These are phyloP conservation scores for Lasioglossum oenotherae DNA, from an alignment of 2,888 invertebrate genomes.

Conservation along the genomic window DNA sequence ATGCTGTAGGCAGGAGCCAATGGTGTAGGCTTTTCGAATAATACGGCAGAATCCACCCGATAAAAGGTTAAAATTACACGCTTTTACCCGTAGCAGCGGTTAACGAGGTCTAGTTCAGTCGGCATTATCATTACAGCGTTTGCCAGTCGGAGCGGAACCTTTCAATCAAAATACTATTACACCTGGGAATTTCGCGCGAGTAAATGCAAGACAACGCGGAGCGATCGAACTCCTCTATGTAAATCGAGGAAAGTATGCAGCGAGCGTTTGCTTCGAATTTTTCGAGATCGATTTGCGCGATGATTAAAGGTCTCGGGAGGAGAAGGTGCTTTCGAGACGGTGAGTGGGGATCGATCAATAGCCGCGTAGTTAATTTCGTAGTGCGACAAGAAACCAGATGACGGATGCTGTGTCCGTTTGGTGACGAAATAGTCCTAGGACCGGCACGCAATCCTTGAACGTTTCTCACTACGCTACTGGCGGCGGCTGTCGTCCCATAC, in stretches of 20 bases:
- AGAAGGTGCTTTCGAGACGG: not conserved
- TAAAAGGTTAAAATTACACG: not conserved
- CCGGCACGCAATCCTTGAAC: constrained; percentile 6
- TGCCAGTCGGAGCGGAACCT: not conserved
- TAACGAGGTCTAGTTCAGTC: constrained; percentile 2
- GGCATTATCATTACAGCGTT: not conserved
- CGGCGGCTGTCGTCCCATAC: constrained; percentile 74
- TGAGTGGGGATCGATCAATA: not conserved
- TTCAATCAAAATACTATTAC: not conserved
- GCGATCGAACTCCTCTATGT: not conserved
- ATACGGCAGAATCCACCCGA: not conserved
- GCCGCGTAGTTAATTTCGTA: not conserved
- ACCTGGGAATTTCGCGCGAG: not conserved
- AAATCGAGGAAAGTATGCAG: not conserved
- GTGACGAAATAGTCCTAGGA: constrained; percentile 16
- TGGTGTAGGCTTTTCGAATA: constrained; percentile 64
- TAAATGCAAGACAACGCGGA: not conserved
- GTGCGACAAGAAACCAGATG: not conserved
- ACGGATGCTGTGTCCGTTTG: not conserved
- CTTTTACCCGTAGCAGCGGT: not conserved
- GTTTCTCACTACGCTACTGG: constrained; percentile 73
- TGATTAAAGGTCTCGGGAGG: not conserved
- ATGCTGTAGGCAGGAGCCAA: constrained; percentile 64
- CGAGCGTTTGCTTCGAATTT: not conserved
- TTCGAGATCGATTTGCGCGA: not conserved